These are phyloP conservation scores for Cichlasoma orientale DNA, from an alignment of 2,797 vertebrate genomes.

Conservation along the genomic window DNA sequence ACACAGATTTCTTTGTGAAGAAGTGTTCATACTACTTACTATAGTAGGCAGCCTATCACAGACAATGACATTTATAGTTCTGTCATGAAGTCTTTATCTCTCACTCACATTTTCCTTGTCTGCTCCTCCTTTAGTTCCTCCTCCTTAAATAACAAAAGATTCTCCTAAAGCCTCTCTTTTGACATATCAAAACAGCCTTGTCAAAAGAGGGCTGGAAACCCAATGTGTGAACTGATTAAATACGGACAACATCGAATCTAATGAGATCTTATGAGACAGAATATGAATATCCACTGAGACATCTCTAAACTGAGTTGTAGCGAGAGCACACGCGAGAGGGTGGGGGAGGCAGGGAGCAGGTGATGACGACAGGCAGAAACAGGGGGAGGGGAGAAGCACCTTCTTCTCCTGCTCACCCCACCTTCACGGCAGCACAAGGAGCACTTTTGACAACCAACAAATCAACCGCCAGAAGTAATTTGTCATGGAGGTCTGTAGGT, in stretches of 20 bases:
- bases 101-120: slow-evolving; percentile 10
- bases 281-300: slow-evolving; percentile 67
- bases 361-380: slow-evolving; percentile 50
- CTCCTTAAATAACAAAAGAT: slow-evolving; percentile 45
- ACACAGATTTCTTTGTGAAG: slow-evolving; percentile 33
- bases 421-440: slow-evolving; percentile 62
- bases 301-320: slow-evolving; percentile 39
- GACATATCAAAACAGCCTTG: slow-evolving; percentile 37
- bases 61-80: slow-evolving; percentile 52
- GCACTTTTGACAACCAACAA: slow-evolving; percentile 82
- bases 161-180: slow-evolving; percentile 27
- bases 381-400: slow-evolving; percentile 25
- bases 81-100: slow-evolving; percentile 52
- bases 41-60: slow-evolving; percentile 21
- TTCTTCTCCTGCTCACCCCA: slow-evolving; percentile 55
- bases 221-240: slow-evolving; percentile 65
- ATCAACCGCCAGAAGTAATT: slow-evolving; percentile 83
- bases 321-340: slow-evolving; percentile 17
- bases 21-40: slow-evolving; percentile 15
- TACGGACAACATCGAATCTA: slow-evolving; percentile 66
- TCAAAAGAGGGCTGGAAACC: slow-evolving; percentile 43
- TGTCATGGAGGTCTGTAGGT: slow-evolving; percentile 71
- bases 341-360: slow-evolving; percentile 8
- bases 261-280: slow-evolving; percentile 73
- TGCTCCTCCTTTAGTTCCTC: slow-evolving; percentile 48